These are phyloP conservation scores for Jacana jacana DNA, from an alignment of 2,113 vertebrate genomes.

Conservation along the genomic window DNA sequence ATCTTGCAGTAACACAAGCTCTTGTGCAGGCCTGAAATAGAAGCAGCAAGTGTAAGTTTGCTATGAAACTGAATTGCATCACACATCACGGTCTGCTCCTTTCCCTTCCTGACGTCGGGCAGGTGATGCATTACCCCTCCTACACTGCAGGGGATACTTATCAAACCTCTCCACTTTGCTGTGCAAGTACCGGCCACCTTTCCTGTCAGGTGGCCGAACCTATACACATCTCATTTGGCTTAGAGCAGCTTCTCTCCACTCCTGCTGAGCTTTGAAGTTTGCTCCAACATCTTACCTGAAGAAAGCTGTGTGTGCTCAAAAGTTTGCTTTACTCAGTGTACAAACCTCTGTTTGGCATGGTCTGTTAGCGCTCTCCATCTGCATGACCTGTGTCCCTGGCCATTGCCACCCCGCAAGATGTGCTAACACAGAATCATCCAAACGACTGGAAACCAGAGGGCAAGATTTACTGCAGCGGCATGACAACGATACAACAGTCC, in stretches of 20 bases:
- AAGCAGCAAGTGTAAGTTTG: neutral
- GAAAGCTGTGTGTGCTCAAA: neutral
- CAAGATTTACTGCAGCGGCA: neutral
- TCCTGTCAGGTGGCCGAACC: neutral
- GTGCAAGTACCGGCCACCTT: neutral
- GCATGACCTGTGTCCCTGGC: neutral
- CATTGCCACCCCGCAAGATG: neutral
- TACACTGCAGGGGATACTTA: neutral
- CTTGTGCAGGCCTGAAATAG: neutral
- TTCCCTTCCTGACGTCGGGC: neutral
- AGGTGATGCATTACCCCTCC: neutral
- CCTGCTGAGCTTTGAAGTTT: neutral
- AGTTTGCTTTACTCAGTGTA: neutral
- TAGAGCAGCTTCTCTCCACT: neutral
- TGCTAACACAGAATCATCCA: neutral
- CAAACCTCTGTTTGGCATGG: neutral
- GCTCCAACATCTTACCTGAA: neutral
- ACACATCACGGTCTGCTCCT: neutral
- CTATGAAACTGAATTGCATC: neutral
- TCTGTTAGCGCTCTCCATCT: neutral
- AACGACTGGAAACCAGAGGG: neutral
- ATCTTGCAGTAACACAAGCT: neutral
- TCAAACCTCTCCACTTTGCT: neutral
- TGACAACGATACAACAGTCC: neutral
- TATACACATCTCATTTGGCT: neutral